These are phyloP conservation scores for Pseudochirops corinnae DNA, from an alignment of 2,797 vertebrate genomes.

Conservation along the genomic window DNA sequence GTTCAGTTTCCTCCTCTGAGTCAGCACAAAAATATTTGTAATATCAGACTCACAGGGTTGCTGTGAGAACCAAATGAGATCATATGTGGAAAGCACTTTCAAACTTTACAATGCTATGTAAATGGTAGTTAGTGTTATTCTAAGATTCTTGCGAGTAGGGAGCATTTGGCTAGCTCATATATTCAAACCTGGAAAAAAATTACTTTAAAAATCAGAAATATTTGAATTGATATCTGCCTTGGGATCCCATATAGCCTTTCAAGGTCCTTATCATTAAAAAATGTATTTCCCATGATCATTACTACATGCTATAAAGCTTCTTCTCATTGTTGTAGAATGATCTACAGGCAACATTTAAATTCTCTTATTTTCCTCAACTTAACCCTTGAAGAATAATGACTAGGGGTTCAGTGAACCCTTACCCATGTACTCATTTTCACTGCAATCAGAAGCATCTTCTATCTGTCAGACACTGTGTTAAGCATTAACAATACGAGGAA, in stretches of 20 bases:
- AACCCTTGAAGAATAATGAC: neutral
- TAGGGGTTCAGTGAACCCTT: neutral
- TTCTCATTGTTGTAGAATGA: neutral
- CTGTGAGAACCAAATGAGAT: neutral
- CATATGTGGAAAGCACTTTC: neutral
- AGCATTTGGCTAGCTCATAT: neutral
- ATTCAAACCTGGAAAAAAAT: neutral
- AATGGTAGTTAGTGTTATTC: neutral
- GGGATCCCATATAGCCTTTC: neutral
- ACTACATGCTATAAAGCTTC: neutral
- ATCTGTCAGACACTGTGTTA: neutral
- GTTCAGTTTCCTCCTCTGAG: neutral
- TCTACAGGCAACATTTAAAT: neutral
- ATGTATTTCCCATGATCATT: neutral
- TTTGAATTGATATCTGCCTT: neutral
- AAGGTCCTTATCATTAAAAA: neutral
- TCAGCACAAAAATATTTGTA: neutral
- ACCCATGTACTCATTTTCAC: neutral
- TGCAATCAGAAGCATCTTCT: neutral
- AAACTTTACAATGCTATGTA: neutral
- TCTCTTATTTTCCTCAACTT: neutral
- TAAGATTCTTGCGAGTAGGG: neutral
- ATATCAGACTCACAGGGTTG: neutral
- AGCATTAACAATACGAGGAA: neutral
- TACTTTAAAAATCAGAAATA: slow-evolving; percentile 11